Evolutionary conservation across 1,140 invertebrate genomes (phyloP).

Genomic region (Drosophila tsacasi): DNA sequence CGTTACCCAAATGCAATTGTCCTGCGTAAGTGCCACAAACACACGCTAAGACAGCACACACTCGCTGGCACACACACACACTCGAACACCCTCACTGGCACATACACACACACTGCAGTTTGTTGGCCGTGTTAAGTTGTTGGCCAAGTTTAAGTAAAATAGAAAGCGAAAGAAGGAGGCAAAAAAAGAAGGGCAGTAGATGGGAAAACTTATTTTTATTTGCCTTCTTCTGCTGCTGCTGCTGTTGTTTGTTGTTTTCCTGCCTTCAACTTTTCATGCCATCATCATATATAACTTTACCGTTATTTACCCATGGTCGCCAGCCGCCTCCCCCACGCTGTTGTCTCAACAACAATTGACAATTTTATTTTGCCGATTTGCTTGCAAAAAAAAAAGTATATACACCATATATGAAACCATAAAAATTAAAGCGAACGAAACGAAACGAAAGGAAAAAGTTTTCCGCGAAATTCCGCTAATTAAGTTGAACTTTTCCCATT

Average conservation of each 20-base stretch:
- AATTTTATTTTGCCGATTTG: slow-evolving; percentile 46
- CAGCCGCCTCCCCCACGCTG: not conserved
- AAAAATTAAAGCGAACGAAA: slow-evolving; percentile 12
- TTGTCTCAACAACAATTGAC: slow-evolving; percentile 46
- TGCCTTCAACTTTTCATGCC: slow-evolving; percentile 32
- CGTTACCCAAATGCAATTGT: slow-evolving; percentile 71
- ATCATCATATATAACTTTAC: slow-evolving; percentile 51
- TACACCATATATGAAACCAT: too few relatives aligned
- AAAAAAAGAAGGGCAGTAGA: not conserved
- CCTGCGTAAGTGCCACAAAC: slow-evolving; percentile 50
- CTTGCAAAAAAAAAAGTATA: not conserved
- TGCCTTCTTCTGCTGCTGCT: slow-evolving; percentile 1
- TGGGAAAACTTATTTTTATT: slow-evolving; percentile 27
- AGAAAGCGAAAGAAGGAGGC: slow-evolving; percentile 33
- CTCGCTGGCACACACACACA: not conserved
- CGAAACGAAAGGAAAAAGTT: slow-evolving; percentile 15
- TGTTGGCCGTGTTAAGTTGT: slow-evolving; percentile 37
- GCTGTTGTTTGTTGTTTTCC: slow-evolving; percentile 12
- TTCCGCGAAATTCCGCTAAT: slow-evolving; percentile 53
- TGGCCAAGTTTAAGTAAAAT: slow-evolving; percentile 47
- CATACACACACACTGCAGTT: not conserved
- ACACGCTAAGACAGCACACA: slow-evolving; percentile 1
- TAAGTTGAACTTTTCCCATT: slow-evolving; percentile 75
- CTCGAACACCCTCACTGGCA: too few relatives aligned
- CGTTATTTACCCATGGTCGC: slow-evolving; percentile 54